Evolutionary conservation across 2,797 vertebrate genomes (phyloP).

Genomic region (Clamator glandarius): DNA sequence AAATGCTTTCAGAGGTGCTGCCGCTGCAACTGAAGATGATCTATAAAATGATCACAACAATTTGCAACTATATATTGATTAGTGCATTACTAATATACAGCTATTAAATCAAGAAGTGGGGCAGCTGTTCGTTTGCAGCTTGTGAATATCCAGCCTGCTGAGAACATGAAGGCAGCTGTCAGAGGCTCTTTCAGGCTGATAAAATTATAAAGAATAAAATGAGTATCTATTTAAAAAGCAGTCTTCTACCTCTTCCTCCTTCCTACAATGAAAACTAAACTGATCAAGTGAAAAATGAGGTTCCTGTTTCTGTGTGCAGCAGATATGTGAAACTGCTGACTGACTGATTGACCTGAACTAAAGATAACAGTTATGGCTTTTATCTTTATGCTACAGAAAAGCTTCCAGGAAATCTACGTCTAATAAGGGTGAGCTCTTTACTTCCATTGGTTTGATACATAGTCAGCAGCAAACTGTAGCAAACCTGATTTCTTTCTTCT

Average conservation of each 20-base stretch:
- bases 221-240: not conserved
- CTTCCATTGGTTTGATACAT: not conserved
- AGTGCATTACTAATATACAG: not conserved
- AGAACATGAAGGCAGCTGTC: not conserved
- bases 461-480: not conserved
- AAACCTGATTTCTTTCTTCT: not conserved
- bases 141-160: not conserved
- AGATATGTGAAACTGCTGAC: not conserved
- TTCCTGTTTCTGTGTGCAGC: not conserved
- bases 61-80: conserved; percentile 58
- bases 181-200: not conserved
- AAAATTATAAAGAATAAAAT: not conserved
- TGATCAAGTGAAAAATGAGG: not conserved
- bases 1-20: conserved; percentile 46
- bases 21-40: conserved; percentile 43
- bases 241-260: not conserved
- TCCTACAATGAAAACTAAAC: not conserved
- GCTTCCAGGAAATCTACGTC: not conserved
- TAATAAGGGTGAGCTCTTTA: not conserved
- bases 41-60: conserved; percentile 26
- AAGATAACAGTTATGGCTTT: not conserved
- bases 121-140: not conserved
- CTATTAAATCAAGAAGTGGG: not conserved
- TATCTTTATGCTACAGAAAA: conserved; percentile 3
- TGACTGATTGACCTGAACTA: conserved; percentile 13